Conservation (phyloP, 35 echinoderm and acorn worm genomes). For the Strongylocentrotus purpuratus region DNA sequence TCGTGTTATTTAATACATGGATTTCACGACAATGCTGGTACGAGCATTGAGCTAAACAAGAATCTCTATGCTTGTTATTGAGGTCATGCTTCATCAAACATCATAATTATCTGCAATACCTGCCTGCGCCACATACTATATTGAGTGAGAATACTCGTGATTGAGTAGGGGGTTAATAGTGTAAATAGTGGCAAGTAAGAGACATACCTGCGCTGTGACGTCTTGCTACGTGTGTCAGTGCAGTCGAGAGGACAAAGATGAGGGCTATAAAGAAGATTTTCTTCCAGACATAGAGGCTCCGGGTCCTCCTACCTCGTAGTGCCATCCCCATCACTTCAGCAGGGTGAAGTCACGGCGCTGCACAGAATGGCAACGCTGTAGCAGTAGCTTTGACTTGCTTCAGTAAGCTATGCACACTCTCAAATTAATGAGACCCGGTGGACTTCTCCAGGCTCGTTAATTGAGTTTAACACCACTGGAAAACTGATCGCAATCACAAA, state of each 20-base stretch:
- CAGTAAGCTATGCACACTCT: neutral
- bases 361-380: neutral
- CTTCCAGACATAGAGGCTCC: neutral
- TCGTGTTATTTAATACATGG: neutral
- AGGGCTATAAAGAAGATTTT: neutral
- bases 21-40: neutral
- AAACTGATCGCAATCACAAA: neutral
- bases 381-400: neutral
- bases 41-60: neutral
- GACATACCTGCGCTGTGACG: neutral
- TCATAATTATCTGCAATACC: neutral
- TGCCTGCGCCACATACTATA: neutral
- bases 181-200: neutral
- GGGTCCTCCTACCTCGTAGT: conserved; percentile 15
- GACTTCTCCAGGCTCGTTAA: neutral
- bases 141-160: neutral
- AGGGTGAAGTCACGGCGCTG: neutral
- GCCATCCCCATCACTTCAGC: neutral
- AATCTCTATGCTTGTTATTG: neutral
- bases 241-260: conserved; percentile 1
- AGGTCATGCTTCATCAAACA: neutral
- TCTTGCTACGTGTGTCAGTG: neutral
- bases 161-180: neutral
- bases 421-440: neutral
- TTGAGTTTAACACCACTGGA: neutral